Evolutionary conservation across 2,888 invertebrate genomes (phyloP).

Genomic region (Neoascia interrupta): DNA sequence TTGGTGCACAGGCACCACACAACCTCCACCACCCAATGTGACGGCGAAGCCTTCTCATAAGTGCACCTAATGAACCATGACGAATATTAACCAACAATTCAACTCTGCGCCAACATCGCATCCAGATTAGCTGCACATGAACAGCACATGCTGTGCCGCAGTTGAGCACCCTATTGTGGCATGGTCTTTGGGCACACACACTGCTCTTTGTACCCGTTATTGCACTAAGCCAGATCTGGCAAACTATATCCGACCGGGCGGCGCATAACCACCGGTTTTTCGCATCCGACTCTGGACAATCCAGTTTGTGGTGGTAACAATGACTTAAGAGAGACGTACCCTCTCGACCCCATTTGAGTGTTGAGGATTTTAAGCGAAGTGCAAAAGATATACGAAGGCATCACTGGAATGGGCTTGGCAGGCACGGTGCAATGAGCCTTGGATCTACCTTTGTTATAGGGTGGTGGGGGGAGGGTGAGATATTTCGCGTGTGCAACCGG

Average conservation of each 20-base stretch:
- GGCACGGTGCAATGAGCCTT: constrained; percentile 35
- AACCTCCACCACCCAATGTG: constrained; percentile 57
- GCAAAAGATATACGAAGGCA: constrained; percentile 39
- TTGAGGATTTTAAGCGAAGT: constrained; percentile 44
- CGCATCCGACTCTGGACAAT: constrained; percentile 44
- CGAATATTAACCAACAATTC: constrained; percentile 58
- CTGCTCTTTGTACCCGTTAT: constrained; percentile 44
- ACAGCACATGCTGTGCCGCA: constrained; percentile 28
- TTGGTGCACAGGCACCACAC: constrained; percentile 29
- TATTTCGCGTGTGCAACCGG: constrained; percentile 44
- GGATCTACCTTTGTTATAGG: constrained; percentile 26
- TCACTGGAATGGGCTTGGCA: constrained; percentile 5
- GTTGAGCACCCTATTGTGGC: constrained; percentile 49
- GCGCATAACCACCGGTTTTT: constrained; percentile 45
- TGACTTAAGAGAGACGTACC: not conserved
- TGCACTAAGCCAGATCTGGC: constrained; percentile 38
- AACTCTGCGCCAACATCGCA: constrained; percentile 20
- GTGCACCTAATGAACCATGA: constrained; percentile 64
- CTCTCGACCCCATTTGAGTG: constrained; percentile 34
- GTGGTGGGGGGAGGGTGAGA: no score
- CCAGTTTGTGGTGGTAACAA: constrained; percentile 48
- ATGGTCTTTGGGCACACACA: constrained; percentile 41
- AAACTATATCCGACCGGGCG: constrained; percentile 54
- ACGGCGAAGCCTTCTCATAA: constrained; percentile 57
- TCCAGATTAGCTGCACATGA: constrained; percentile 51